Evolutionary conservation across 2,113 vertebrate species (phyloP).

Genomic region (Natator depressus): DNA sequence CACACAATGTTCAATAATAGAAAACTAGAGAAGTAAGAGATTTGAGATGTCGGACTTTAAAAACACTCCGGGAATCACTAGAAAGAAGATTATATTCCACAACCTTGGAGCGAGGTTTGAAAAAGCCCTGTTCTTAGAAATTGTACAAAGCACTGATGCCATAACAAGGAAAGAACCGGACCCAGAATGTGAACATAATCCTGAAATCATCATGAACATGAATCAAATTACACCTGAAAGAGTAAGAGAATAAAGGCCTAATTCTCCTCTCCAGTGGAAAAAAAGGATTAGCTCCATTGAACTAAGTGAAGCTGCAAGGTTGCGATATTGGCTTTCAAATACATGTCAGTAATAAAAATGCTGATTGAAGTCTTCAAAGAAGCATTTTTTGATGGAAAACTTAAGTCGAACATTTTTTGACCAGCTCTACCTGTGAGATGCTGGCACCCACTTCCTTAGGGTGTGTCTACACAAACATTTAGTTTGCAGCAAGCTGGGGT

Average conservation of each 20-base stretch:
- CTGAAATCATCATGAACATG: background rate
- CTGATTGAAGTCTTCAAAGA: background rate
- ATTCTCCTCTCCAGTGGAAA: background rate
- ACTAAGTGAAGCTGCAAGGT: background rate
- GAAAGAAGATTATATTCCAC: background rate
- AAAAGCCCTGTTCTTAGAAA: background rate
- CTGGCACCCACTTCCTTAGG: background rate
- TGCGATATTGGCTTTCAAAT: background rate
- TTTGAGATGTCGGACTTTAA: background rate
- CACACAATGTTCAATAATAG: background rate
- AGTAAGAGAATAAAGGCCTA: constrained; percentile 10
- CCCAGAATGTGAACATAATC: background rate
- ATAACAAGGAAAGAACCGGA: background rate
- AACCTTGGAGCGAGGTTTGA: background rate
- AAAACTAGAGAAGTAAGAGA: background rate
- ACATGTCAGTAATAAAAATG: background rate
- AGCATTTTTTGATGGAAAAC: background rate
- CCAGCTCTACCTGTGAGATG: too few species aligned
- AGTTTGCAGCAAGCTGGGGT: background rate
- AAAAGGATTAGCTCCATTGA: background rate
- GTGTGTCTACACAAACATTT: background rate
- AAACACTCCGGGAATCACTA: background rate
- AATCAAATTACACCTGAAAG: constrained; percentile 47
- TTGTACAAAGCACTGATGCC: background rate
- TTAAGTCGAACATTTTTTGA: background rate